phyloP scores from a whole-genome alignment of 2,888 invertebrate genomes.

The Standfussiana lucernea region DNA sequence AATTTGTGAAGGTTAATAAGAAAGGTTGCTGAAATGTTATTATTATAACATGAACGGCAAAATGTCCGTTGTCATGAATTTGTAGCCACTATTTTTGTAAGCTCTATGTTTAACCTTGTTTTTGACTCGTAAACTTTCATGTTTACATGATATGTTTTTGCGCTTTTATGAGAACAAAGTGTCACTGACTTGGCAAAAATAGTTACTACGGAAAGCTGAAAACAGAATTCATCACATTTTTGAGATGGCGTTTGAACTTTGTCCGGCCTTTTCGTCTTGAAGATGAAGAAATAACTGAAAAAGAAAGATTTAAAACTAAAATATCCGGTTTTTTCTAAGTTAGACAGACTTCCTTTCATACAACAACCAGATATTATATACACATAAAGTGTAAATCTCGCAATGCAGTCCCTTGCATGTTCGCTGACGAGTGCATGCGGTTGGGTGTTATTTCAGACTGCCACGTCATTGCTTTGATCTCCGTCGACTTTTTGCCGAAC shows the following conservation, averaged over 20 bases:
- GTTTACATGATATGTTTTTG: constrained; percentile 23
- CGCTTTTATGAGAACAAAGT: constrained; percentile 1
- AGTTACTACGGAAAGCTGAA: neutral
- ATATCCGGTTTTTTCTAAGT: neutral
- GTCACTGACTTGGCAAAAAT: constrained; percentile 13
- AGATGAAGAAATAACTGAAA: too few species aligned
- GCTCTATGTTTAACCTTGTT: constrained; percentile 25
- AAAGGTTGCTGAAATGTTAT: constrained; percentile 29
- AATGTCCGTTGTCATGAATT: constrained; percentile 10
- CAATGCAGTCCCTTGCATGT: constrained; percentile 61
- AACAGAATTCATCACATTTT: constrained; percentile 10
- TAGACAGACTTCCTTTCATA: constrained; percentile 19
- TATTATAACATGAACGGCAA: neutral
- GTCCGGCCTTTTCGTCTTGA: neutral
- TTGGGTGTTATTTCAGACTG: constrained; percentile 86
- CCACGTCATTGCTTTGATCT: constrained; percentile 88
- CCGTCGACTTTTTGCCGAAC: constrained; percentile 86
- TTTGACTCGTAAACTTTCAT: constrained; percentile 11
- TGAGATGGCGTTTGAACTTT: neutral
- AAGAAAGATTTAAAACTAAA: neutral
- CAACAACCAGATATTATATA: constrained; percentile 39
- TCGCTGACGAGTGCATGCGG: constrained; percentile 78
- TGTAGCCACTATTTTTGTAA: constrained; percentile 35
- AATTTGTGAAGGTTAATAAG: constrained; percentile 3
- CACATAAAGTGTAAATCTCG: constrained; percentile 60